Percentiles rank a stretch among this genome's conserved stretches.
phyloP scores from a whole-genome alignment of 2,797 vertebrate species.

The Triplophysa yarkandensis region DNA sequence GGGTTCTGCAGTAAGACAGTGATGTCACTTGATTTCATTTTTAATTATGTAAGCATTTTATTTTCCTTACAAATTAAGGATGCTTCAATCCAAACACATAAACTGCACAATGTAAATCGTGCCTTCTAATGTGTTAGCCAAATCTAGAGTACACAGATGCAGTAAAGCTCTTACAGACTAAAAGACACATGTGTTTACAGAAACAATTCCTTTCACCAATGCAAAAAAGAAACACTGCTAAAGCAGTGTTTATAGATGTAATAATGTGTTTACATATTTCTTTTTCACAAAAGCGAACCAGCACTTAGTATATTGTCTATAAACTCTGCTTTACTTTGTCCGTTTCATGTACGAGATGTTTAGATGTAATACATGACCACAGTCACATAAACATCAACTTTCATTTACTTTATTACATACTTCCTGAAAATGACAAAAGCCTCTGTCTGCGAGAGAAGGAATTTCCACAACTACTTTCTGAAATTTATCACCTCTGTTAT shows the following conservation, averaged over 20 bases:
- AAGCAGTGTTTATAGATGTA: slow-evolving; percentile 33
- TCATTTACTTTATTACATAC: slow-evolving; percentile 26
- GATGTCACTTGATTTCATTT: background rate
- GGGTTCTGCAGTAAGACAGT: no score
- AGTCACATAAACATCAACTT: background rate
- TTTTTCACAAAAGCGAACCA: slow-evolving; percentile 17
- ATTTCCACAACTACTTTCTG: slow-evolving; percentile 30
- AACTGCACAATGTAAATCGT: background rate
- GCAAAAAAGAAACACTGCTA: slow-evolving; percentile 14
- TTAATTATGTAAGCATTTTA: slow-evolving; percentile 10
- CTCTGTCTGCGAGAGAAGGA: slow-evolving; percentile 1
- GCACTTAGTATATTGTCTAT: slow-evolving; percentile 16
- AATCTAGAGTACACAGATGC: slow-evolving; percentile 11
- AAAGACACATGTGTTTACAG: slow-evolving; percentile 36
- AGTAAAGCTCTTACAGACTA: slow-evolving; percentile 8
- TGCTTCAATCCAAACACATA: background rate
- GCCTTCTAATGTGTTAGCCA: background rate
- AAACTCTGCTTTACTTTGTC: slow-evolving; percentile 12
- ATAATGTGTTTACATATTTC: slow-evolving; percentile 42
- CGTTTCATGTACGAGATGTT: slow-evolving; percentile 19
- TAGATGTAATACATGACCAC: slow-evolving; percentile 10
- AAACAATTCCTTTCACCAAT: slow-evolving; percentile 22
- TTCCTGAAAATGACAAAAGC: slow-evolving; percentile 27
- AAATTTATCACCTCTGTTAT: slow-evolving; percentile 23
- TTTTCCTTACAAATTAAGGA: slow-evolving; percentile 25